Evolutionary conservation across 2,113 vertebrate species (phyloP).

Genomic region (Corynorhinus townsendii): DNA sequence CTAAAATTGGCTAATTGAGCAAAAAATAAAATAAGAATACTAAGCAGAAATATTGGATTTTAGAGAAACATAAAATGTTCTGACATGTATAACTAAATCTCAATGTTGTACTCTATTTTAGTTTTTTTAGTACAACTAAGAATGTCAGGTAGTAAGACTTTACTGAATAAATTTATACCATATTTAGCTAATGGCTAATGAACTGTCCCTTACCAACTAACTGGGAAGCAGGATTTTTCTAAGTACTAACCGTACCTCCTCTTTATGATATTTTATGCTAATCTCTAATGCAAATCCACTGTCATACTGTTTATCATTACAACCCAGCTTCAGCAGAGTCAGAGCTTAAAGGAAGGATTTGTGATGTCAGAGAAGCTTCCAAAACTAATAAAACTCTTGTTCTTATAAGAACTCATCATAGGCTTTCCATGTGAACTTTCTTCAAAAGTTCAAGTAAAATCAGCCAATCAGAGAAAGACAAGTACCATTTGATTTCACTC

Average conservation of each 20-base stretch:
- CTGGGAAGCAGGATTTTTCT: background rate
- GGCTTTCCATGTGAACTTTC: background rate
- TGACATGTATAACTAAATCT: background rate
- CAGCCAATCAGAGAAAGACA: background rate
- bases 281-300: background rate
- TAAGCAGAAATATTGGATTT: background rate
- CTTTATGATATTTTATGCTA: slow-evolving; percentile 6
- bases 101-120: background rate
- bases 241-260: background rate
- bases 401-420: background rate
- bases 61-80: background rate
- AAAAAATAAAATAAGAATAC: background rate
- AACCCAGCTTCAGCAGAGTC: background rate
- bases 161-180: background rate
- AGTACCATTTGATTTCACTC: background rate
- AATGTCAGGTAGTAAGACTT: background rate
- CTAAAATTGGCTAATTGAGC: background rate
- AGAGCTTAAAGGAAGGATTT: background rate
- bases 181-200: background rate
- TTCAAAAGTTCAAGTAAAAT: background rate
- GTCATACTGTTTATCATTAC: background rate
- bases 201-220: background rate
- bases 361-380: background rate
- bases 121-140: background rate
- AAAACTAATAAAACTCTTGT: background rate